phyloP scores from a whole-genome alignment of 2,888 invertebrate species.

The Julus scandinavius region DNA sequence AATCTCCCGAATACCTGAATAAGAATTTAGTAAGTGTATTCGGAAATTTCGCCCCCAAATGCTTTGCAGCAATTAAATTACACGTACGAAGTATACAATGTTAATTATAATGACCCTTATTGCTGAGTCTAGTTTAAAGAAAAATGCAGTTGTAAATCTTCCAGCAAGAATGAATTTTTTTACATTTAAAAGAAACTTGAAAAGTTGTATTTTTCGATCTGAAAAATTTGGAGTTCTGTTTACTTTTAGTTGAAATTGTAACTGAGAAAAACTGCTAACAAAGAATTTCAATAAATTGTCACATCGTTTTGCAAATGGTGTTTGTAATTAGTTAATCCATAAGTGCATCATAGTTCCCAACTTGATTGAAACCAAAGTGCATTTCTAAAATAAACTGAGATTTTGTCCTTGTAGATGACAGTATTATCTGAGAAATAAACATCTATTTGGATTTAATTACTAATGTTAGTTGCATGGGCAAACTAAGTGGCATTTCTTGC shows the following conservation, averaged over 20 bases:
- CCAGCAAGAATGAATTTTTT: not conserved
- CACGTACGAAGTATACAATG: not conserved
- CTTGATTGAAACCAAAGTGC: too few relatives aligned
- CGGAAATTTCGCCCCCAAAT: conserved; percentile 23
- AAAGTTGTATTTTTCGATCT: conserved; percentile 29
- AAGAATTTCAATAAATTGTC: conserved; percentile 1
- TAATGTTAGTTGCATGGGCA: too few relatives aligned
- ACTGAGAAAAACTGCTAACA: not conserved
- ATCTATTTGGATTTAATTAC: too few relatives aligned
- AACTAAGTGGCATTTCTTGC: too few relatives aligned
- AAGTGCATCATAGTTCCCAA: not conserved
- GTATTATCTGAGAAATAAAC: too few relatives aligned
- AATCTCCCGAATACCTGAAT: conserved; percentile 56
- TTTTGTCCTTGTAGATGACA: too few relatives aligned
- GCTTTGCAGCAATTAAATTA: not conserved
- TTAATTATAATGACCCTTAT: not conserved
- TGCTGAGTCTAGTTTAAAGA: not conserved
- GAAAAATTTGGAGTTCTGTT: not conserved
- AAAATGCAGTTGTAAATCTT: conserved; percentile 2
- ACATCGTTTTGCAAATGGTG: not conserved
- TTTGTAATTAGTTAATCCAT: not conserved
- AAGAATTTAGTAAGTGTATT: conserved; percentile 58
- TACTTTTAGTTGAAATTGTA: not conserved
- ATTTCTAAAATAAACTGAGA: too few relatives aligned
- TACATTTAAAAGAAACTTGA: not conserved